phyloP scores from a whole-genome alignment of 2,113 vertebrate genomes.

The Mola mola region DNA sequence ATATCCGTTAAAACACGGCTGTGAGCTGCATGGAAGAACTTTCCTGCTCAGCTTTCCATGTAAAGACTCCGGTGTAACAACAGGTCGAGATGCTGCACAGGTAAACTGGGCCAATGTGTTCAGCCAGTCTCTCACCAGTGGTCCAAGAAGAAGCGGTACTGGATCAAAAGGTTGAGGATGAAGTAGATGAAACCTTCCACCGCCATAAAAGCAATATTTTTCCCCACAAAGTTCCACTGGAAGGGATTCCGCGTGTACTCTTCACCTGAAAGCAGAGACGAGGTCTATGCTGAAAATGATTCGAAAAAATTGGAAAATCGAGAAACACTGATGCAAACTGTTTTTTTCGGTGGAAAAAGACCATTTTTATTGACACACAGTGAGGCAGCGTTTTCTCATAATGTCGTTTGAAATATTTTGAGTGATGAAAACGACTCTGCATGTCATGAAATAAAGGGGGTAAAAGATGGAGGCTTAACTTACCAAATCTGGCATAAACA shows the following conservation, averaged over 20 bases:
- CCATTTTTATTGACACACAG: no score
- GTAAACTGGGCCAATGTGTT: background rate
- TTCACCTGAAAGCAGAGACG: constrained; percentile 83
- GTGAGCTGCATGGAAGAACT: background rate
- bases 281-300: background rate
- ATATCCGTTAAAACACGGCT: background rate
- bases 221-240: constrained; percentile 93
- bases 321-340: background rate
- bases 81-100: background rate
- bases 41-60: no score
- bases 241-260: constrained; percentile 86
- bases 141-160: constrained; percentile 86
- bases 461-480: no score
- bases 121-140: constrained; percentile 80
- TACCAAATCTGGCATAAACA: constrained; percentile 94
- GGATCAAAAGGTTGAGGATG: constrained; percentile 88
- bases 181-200: constrained; percentile 90
- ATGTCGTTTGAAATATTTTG: no score
- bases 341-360: background rate
- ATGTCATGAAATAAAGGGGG: no score
- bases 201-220: constrained; percentile 91
- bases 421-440: no score
- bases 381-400: no score
- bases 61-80: background rate
- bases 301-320: no score